Conservation (phyloP, 2,797 vertebrate species). For the Sparidentex hasta region DNA sequence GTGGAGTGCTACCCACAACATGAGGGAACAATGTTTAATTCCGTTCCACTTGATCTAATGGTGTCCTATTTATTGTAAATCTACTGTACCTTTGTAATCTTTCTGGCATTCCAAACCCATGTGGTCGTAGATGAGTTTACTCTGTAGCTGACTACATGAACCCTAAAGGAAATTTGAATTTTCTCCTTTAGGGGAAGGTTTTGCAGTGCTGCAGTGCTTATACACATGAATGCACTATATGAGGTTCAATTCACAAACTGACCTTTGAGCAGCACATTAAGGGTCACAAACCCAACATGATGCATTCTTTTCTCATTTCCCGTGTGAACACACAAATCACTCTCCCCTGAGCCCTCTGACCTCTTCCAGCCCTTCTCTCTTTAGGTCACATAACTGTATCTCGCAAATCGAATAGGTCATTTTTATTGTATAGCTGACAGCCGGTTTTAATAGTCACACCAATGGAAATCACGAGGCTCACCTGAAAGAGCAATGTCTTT, state of each 20-base stretch:
- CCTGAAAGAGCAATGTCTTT: slow-evolving; percentile 29
- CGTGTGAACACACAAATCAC: slow-evolving; percentile 6
- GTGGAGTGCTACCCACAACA: not conserved
- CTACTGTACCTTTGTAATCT: not conserved
- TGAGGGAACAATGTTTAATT: not conserved
- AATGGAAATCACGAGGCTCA: slow-evolving; percentile 57
- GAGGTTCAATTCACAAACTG: not conserved
- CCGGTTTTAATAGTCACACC: slow-evolving; percentile 31
- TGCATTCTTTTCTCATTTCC: not conserved
- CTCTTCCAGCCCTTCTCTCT: not conserved
- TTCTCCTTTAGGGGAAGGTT: not conserved
- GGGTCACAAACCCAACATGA: not conserved
- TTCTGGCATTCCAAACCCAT: slow-evolving; percentile 3
- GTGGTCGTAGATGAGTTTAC: not conserved
- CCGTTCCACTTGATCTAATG: slow-evolving; percentile 1
- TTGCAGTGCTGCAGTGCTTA: not conserved
- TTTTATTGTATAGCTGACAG: slow-evolving; percentile 22
- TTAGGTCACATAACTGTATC: slow-evolving; percentile 38
- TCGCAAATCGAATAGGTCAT: slow-evolving; percentile 36
- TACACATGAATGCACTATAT: not conserved
- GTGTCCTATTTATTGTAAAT: slow-evolving; percentile 8
- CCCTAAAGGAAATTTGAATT: not conserved
- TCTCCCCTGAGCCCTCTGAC: not conserved
- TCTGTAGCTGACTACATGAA: not conserved
- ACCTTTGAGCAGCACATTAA: not conserved